Base-by-base conservation (phyloP, 1,140 invertebrate genomes). In the Scaptomyza hsui region DNA sequence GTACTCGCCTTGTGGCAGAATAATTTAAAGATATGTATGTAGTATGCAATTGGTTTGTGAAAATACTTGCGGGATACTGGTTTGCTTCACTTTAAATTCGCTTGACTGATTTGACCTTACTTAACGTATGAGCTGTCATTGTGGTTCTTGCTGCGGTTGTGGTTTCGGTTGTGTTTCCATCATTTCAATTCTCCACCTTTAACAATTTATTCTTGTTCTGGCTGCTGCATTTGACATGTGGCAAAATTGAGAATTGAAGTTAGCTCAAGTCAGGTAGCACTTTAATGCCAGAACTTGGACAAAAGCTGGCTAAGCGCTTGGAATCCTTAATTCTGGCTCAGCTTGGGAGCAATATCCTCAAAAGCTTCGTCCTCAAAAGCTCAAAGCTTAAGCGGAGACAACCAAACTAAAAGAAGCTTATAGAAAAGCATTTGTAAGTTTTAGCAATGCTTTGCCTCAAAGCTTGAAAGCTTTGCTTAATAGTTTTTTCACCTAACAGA, bases 141-240 rank as follows among this genome's bases (percentile, higher is more conserved):
- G 59, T 6, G 59, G 12, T 57, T 24, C 15, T 7, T 19, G 32
- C 6, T 53, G 18, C 32, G 37, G 42, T 15, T 65, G 63, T 29
- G 37, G 42, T 15, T 65, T 59, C 26, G 65, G 59, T 47, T 62
- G 21, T n/a, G 12, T 9, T 9, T n/a, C 15, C n/a, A n/a, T 41
- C 35, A 41, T 10, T 16, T 24, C 12, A 32, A n/a, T 29, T 42
- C 24, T n/a, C 6, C 53, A 29, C 42, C 16, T 19, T 7, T 24
- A 4, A 24, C n/a, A n/a, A 19, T 7, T 21, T 13, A 24, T 24
- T 24, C 24, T n/a, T 4, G 21, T 53, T 60, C 18, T 10, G 48
- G 32, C 48, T 29, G 48, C 53, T 77, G 74, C 53, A 72, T 59
- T 57, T 77, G 74, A 64, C 67, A 65, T 44, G 53, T 65, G 67